Evolutionary conservation across 1,140 invertebrate species (phyloP), one percentile per base, ranked within the genome.

Genomic region (Drosophila bocqueti): DNA sequence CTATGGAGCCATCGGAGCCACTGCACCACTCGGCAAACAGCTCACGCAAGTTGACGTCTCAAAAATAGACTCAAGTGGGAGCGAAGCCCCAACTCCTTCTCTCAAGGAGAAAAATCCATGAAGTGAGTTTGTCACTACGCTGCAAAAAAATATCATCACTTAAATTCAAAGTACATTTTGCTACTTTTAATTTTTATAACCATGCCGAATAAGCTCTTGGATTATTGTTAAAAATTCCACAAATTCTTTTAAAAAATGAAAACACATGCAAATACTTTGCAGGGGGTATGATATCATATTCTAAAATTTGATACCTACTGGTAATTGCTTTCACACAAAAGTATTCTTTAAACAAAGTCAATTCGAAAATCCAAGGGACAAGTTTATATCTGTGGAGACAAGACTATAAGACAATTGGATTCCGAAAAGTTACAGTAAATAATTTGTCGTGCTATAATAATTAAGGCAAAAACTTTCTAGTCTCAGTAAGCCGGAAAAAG

Each of bases 1-100:
- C 24, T 24, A 16, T 58, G 34, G 24, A 47, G 42, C 26, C 34
- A 18, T 31, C 13, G 16, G 36, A 43, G 42, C 59, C 57, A 49
- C 29, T 55, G 43, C 36, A 42, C 24, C 54, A 73, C 69, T 40
- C 38, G 36, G 50, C 62, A 76, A 59, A 55, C 55, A 66, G 38
- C 73, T 66, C 55, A 60, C 61, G 43, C 71, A 68, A 62, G 78
- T 67, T 40, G 58, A 71, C 63, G 69, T 80, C 79, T 87, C 67
- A 50, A 87, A 87, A 87, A 77, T 87, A 87, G 83, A 55, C 84
- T 72, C 73, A 54, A 77, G 79, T 83, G 71, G 75, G 74, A 68
- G 69, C 61, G 58, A 59, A 40, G 62, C 52, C 77, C 62, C 79
- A 67, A 71, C 71, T 73, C 65, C 64, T 65, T 76, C 38, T 38